These are phyloP conservation scores for Serripes groenlandicus DNA, from an alignment of 2,888 invertebrate genomes.

Conservation along the genomic window DNA sequence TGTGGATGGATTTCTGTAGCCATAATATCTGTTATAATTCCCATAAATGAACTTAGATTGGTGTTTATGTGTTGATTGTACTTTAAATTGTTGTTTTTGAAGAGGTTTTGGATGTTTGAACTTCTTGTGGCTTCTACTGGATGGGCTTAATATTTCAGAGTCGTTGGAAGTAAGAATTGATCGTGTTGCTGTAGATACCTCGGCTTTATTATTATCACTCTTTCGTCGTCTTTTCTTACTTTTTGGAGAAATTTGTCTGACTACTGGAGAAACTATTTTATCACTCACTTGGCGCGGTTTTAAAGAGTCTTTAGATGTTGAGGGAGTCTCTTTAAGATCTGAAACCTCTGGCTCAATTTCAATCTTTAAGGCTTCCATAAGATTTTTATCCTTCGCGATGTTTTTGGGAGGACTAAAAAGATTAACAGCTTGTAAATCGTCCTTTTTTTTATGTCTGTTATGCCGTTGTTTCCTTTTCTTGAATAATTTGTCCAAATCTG, in stretches of 20 bases:
- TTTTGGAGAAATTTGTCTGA: conserved; percentile 79
- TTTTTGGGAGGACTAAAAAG: conserved; percentile 55
- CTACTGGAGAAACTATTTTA: conserved; percentile 82
- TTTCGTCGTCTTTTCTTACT: conserved; percentile 74
- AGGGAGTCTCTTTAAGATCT: conserved; percentile 14
- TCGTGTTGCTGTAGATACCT: conserved; percentile 57
- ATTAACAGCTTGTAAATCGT: conserved; percentile 34
- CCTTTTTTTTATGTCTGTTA: conserved; percentile 70
- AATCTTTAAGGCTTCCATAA: conserved; percentile 77
- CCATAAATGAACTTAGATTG: conserved; percentile 95
- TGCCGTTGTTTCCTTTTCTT: conserved; percentile 73
- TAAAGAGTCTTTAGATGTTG: conserved; percentile 52
- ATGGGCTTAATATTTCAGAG: conserved; percentile 45
- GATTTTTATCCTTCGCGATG: conserved; percentile 69
- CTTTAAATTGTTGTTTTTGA: conserved; percentile 23
- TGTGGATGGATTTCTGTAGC: conserved; percentile 94
- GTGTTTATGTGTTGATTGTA: conserved; percentile 60
- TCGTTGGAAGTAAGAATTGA: conserved; percentile 63
- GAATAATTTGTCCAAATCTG: conserved; percentile 69
- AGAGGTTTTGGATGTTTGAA: conserved; percentile 65
- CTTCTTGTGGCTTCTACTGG: conserved; percentile 46
- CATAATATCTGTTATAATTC: conserved; percentile 98
- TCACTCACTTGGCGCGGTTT: conserved; percentile 58
- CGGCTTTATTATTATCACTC: conserved; percentile 73
- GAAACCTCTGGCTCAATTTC: conserved; percentile 67